Base-by-base conservation (phyloP, 2,113 vertebrate species). In the Corydoras sp. region DNA sequence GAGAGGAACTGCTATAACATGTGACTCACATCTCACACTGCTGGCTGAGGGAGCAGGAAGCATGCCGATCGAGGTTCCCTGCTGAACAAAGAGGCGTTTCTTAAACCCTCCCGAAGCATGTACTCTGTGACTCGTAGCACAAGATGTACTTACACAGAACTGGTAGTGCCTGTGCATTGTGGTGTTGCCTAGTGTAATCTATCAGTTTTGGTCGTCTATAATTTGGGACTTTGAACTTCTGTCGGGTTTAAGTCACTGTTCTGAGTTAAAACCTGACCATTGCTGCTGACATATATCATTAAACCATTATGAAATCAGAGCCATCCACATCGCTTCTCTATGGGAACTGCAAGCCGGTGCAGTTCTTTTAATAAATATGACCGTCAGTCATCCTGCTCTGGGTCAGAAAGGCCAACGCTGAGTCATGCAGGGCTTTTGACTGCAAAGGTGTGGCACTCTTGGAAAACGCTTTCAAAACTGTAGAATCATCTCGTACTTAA, bases 71-170 rank as follows among this genome's bases (percentile, higher is more conserved):
- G 51, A 54, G 29, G n/a, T 58, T 61, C 59, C 32, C 64, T 31
- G 32, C 48, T 72, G 65, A 73, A 80, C 64, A 74, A 77, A 80
- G 65, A 72, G 72, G 10, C 12, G 29, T 64, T 80, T 77, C 75
- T 77, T 71, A 75, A 76, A 70, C 31, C 31, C 54, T 53, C 54
- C 50, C 14, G 54, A 53, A 24, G 9, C 9, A 54, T 65, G 65
- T 72, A 56, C 63, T 71, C 67, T 24, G 54, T 68, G 69, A 65
- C 56, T 71, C 58, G 61, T 14, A 43, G 58, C 56, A 58, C 51
- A 71, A 59, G 62, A 62, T 77, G 79, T 72, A 79, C 64, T 71
- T 56, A 7, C 54, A 56, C 75, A 67, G 30, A 62, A 54, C 64
- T 50, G 14, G 31, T 29, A 12, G 14, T 14, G 54, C n/a, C 30